Evolutionary conservation across 2,888 invertebrate genomes (phyloP), one percentile per base, ranked within the genome.

Genomic region (Diplolepis rosae): DNA sequence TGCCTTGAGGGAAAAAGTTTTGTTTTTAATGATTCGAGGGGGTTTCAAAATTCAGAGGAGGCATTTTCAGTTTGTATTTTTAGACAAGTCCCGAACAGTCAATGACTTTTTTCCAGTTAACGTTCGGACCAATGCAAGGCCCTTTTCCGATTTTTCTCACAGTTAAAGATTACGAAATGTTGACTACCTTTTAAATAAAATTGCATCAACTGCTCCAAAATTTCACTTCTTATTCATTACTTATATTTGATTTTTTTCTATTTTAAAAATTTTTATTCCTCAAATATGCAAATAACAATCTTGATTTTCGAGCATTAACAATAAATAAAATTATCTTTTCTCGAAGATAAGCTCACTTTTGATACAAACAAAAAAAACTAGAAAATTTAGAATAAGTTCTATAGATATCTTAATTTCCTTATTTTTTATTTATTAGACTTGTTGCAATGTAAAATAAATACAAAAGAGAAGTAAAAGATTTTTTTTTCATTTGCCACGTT

Each of bases 71-170:
- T 61, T 61, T 39, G 39, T 61, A 61, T 61, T 61, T 39, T 61
- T 61, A 61, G 61, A 61, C 39, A 35, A 24, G 27, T 42, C 39
- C 61, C 39, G 39, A 61, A n/a, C 22, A 61, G 39, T 39, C 39
- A 9, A 61, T 61, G 39, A n/a, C n/a, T 35, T 61, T 42, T 61
- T 61, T 61, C 35, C 39, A 61, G 39, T 61, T 61, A 39, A 61
- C 15, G 27, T 61, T 61, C 9, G 24, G 24, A 27, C 39, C 61
- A 39, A n/a, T 39, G 13, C 61, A 61, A 61, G 61, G 61, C 61
- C 61, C 61, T 48, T 52, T 42, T 66, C 11, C 9, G 22, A 22
- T 65, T 50, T 66, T 32, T 65, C 73, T 69, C 39, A 4, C 27
- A n/a, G 7, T 61, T 35, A n/a, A 61, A 61, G 61, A 61, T 61